Percentiles rank a stretch among this genome's conserved stretches.
These are phyloP conservation scores for Arothron firmamentum DNA, from an alignment of 2,113 vertebrate species.

Conservation along the genomic window DNA sequence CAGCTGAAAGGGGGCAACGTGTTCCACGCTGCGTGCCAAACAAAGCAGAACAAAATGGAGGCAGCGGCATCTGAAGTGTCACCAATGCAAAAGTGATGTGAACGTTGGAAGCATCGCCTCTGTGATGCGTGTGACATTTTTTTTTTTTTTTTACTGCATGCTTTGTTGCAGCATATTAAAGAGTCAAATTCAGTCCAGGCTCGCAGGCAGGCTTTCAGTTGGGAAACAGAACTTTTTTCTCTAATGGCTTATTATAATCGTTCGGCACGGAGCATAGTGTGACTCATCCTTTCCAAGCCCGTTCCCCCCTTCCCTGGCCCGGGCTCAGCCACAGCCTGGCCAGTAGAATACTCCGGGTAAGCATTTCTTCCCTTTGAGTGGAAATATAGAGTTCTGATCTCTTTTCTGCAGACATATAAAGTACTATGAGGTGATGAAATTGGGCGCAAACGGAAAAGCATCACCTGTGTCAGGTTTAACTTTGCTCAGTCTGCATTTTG, in stretches of 20 bases:
- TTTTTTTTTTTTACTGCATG: constrained; percentile 18
- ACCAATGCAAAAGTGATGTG: constrained; percentile 22
- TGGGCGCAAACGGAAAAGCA: constrained; percentile 16
- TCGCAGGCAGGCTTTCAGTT: constrained; percentile 37
- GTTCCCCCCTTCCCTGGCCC: constrained; percentile 46
- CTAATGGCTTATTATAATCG: constrained; percentile 71
- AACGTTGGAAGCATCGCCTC: constrained; percentile 21
- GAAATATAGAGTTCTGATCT: constrained; percentile 49
- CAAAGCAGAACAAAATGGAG: constrained; percentile 17
- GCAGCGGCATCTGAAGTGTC: constrained; percentile 13
- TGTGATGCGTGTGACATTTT: constrained; percentile 25
- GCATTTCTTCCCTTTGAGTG: constrained; percentile 52
- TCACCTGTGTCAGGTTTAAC: constrained; percentile 1
- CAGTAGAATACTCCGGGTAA: constrained; percentile 51
- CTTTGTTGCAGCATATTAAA: constrained; percentile 34
- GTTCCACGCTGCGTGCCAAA: constrained; percentile 1
- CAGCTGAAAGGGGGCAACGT: neutral
- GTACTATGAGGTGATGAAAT: constrained; percentile 42
- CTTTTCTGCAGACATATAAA: constrained; percentile 8
- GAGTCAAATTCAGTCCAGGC: constrained; percentile 36
- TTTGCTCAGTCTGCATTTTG: constrained; percentile 23
- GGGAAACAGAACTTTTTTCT: constrained; percentile 66
- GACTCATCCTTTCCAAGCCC: constrained; percentile 74
- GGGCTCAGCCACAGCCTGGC: constrained; percentile 56
- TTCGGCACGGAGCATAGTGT: constrained; percentile 69